phyloP scores from a whole-genome alignment of 2,888 invertebrate genomes.

The Sicus ferrugineus region DNA sequence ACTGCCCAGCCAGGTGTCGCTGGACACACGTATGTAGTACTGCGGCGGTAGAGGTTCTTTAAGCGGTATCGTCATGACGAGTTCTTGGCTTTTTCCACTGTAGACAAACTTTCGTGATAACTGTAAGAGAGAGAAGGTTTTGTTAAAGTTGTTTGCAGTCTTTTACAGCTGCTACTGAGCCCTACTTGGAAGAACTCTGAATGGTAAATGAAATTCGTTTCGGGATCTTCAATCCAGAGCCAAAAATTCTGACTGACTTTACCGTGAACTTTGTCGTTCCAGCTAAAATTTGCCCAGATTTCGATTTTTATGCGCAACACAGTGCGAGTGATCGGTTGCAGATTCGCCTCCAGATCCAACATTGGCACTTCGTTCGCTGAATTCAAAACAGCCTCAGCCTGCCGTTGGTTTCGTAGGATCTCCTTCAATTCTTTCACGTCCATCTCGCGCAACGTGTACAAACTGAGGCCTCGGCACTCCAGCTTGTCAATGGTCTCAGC shows the following conservation, averaged over 20 bases:
- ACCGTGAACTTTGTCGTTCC: constrained; percentile 92
- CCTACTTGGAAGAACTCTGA: constrained; percentile 81
- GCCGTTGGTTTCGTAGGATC: constrained; percentile 75
- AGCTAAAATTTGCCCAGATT: constrained; percentile 79
- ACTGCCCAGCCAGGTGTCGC: constrained; percentile 78
- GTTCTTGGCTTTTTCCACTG: constrained; percentile 77
- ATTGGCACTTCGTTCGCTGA: constrained; percentile 87
- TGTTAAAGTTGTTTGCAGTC: no score
- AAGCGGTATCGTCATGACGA: constrained; percentile 95
- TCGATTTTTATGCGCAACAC: constrained; percentile 83
- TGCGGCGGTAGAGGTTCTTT: constrained; percentile 90
- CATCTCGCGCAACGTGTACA: constrained; percentile 86
- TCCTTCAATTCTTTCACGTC: constrained; percentile 85
- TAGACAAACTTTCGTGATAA: constrained; percentile 72
- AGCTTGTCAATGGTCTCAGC: constrained; percentile 82
- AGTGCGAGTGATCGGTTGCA: constrained; percentile 96
- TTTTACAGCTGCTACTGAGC: constrained; percentile 1
- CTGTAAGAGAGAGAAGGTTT: no score
- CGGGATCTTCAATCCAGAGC: constrained; percentile 98
- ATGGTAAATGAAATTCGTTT: constrained; percentile 93
- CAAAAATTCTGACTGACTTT: constrained; percentile 90
- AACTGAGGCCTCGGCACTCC: constrained; percentile 77
- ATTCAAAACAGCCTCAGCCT: constrained; percentile 79
- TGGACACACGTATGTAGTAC: constrained; percentile 86
- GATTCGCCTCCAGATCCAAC: constrained; percentile 80